Conservation (phyloP, 2,797 vertebrate species). For the Lithobates sylvaticus region DNA sequence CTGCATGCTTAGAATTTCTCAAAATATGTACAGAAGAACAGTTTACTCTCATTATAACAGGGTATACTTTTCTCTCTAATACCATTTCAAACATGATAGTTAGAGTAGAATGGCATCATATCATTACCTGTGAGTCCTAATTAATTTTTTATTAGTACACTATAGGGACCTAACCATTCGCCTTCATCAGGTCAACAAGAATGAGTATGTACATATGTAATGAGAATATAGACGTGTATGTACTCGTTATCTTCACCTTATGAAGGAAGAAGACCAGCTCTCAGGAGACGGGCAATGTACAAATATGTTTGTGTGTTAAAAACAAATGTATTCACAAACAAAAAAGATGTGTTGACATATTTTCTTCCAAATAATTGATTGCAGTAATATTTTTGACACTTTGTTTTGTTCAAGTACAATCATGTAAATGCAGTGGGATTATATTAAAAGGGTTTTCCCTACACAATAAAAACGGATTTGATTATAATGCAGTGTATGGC, state of each 20-base stretch:
- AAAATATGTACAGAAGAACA: constrained; percentile 8
- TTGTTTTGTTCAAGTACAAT: constrained; percentile 35
- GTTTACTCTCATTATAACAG: constrained; percentile 13
- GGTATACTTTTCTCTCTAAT: constrained; percentile 26
- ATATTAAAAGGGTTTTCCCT: constrained; percentile 9
- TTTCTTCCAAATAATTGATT: constrained; percentile 25
- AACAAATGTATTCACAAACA: constrained; percentile 39
- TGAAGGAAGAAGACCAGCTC: constrained; percentile 30
- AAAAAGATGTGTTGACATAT: constrained; percentile 27
- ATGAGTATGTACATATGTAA: constrained; percentile 58
- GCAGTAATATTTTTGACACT: constrained; percentile 24
- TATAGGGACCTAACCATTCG: constrained; percentile 36
- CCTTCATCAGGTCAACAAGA: constrained; percentile 52
- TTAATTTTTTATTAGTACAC: constrained; percentile 48
- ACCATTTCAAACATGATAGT: constrained; percentile 30
- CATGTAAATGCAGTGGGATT: constrained; percentile 26
- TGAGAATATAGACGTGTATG: constrained; percentile 46
- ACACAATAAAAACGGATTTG: background rate
- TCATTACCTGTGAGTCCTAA: constrained; percentile 35
- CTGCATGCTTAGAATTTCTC: background rate
- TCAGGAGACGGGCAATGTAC: constrained; percentile 10
- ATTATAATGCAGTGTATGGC: constrained; percentile 7
- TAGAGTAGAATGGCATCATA: constrained; percentile 13
- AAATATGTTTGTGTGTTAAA: constrained; percentile 26
- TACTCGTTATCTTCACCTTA: constrained; percentile 25